Evolutionary conservation across 2,888 invertebrate genomes (phyloP).

Genomic region (Tortricodes alternella): DNA sequence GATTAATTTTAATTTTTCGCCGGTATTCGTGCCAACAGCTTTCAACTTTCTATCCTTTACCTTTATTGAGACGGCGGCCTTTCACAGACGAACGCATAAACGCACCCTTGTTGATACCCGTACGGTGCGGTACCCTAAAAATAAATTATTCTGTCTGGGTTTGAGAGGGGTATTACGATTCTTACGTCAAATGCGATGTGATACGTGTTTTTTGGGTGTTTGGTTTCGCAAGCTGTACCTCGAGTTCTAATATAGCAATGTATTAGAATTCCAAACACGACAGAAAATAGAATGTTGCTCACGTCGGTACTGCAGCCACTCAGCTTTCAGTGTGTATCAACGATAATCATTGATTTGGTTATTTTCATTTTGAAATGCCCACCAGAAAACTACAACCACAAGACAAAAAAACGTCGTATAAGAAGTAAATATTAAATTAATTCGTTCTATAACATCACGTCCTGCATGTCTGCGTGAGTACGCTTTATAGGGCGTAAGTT

Average conservation of each 20-base stretch:
- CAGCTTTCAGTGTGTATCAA: neutral
- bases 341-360: neutral
- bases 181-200: conserved; percentile 11
- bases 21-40: no score
- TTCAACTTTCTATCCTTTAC: no score
- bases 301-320: neutral
- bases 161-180: conserved; percentile 22
- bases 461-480: neutral
- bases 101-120: no score
- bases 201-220: conserved; percentile 15
- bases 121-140: no score
- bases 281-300: conserved; percentile 14
- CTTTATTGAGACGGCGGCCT: no score
- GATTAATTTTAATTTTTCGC: no score
- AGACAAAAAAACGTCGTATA: no score
- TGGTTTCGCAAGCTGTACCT: conserved; percentile 3
- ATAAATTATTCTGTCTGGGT: conserved; percentile 32
- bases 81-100: no score
- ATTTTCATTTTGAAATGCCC: neutral
- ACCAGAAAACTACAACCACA: neutral
- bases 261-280: conserved; percentile 18
- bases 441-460: neutral
- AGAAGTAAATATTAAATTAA: neutral
- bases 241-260: neutral
- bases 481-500: conserved; percentile 32